Percentiles rank a stretch among this genome's conserved stretches.
These are phyloP conservation scores for Stichodactyla helianthus DNA, from an alignment of 64 coral and sea anemone genomes.

Conservation along the genomic window DNA sequence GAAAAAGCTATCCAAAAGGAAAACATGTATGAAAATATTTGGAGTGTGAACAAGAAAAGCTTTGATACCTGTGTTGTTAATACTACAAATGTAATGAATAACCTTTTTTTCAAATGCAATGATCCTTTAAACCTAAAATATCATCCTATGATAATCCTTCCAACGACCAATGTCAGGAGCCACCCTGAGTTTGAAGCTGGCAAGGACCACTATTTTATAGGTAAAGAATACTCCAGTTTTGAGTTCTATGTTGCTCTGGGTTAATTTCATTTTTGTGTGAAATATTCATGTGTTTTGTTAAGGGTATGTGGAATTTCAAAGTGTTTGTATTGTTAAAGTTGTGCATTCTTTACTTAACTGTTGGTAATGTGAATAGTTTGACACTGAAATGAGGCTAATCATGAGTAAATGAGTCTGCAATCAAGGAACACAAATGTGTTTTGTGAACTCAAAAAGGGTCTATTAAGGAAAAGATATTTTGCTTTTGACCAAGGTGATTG, in stretches of 20 bases:
- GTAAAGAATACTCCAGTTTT: constrained; percentile 15
- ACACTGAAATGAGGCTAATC: too few species aligned
- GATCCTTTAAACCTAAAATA: constrained; percentile 28
- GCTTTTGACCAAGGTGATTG: background rate
- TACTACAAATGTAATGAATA: background rate
- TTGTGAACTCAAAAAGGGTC: too few species aligned
- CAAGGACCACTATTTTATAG: constrained; percentile 65
- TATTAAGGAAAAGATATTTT: background rate
- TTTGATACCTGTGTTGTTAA: constrained; percentile 49
- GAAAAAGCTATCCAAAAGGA: background rate
- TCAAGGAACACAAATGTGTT: too few species aligned
- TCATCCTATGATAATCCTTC: constrained; percentile 27
- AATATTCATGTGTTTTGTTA: too few species aligned
- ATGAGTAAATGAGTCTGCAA: too few species aligned
- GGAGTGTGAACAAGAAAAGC: constrained; percentile 51
- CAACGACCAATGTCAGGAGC: background rate
- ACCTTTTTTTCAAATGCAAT: background rate
- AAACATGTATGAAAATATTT: constrained; percentile 66
- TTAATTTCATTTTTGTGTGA: too few species aligned
- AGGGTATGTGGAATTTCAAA: too few species aligned
- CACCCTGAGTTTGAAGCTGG: constrained; percentile 35
- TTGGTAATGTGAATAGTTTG: too few species aligned
- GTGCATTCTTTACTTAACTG: too few species aligned
- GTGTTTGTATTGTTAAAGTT: too few species aligned
- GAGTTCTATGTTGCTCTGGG: too few species aligned